Percentiles rank a stretch among this genome's conserved stretches.
These are phyloP conservation scores for Ammodramus savannarum DNA, from an alignment of 2,113 vertebrate species.

Conservation along the genomic window DNA sequence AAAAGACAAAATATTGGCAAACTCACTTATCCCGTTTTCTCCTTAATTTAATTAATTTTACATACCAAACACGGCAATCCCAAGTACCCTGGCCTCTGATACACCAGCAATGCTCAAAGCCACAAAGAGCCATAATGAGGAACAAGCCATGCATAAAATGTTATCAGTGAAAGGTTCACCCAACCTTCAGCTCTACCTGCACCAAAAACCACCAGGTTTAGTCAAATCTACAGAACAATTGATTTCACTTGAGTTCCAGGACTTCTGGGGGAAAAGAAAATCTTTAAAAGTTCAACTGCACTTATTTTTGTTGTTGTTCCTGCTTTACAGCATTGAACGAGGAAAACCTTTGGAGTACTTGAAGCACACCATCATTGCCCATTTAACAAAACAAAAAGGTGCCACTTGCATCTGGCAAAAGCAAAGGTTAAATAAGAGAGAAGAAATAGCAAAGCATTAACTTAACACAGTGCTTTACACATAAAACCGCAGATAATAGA, in stretches of 20 bases:
- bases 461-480: background rate
- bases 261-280: background rate
- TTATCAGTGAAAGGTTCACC: background rate
- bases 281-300: background rate
- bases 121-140: background rate
- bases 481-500: background rate
- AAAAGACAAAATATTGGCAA: background rate
- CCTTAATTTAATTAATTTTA: background rate
- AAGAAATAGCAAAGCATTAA: background rate
- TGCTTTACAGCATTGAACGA: background rate
- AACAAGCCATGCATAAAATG: background rate
- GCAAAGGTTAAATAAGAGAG: background rate
- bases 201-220: background rate
- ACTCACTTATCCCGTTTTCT: background rate
- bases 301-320: background rate
- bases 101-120: background rate
- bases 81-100: background rate
- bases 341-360: background rate
- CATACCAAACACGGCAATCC: background rate
- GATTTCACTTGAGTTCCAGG: background rate
- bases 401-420: background rate
- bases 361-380: background rate
- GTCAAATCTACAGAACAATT: background rate
- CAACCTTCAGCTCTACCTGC: background rate
- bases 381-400: constrained; percentile 1